Evolutionary conservation across 1,140 invertebrate species (phyloP), one percentile per base, ranked within the genome.

Genomic region (Littorina saxatilis): DNA sequence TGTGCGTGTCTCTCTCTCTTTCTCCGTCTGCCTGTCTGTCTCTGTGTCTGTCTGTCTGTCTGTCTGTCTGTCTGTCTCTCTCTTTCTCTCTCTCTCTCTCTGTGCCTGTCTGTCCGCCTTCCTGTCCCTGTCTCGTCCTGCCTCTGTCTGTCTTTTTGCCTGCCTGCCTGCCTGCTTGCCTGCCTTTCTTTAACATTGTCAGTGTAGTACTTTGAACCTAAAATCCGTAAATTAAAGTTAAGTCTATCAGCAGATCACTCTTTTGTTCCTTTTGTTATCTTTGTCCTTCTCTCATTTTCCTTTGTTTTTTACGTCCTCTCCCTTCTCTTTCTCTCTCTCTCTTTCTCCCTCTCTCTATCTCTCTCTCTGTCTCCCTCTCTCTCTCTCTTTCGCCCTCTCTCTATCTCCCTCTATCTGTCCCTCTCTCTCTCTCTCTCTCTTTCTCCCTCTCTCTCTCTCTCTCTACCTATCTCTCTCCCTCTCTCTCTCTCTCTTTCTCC

Each of bases 391-490:
- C 55, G 9, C 55, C n/a, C 55, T 32, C 29, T 32, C 61, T 66
- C 61, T 66, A 27, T 35, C 61, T 35, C 61, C 4, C 29, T 66
- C 61, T 66, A 27, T 32, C 61, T 66, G 27, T 66, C 61, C 35
- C 61, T 66, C 61, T 66, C 61, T 66, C 61, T 66, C 61, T 66
- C 61, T 66, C 61, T 66, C 61, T 35, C 61, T 66, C 61, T 66
- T 32, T 66, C 61, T 66, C 61, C 35, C 61, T 66, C 61, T 66
- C 61, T 66, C 61, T 66, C 61, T 35, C 61, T 35, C 61, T 35
- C 29, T 66, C 61, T 66, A 27, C 11, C 61, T 66, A 27, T 66
- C 61, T 66, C 61, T 66, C 61, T 66, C 61, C 35, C 61, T 66
- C 61, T 66, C 61, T 66, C 61, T 66, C 61, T 66, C 61, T 66